A percentile compares a stretch with the other conserved stretches of the same genome.
Conservation (phyloP, 1,140 invertebrate genomes). For the Zaprionus vittiger region DNA sequence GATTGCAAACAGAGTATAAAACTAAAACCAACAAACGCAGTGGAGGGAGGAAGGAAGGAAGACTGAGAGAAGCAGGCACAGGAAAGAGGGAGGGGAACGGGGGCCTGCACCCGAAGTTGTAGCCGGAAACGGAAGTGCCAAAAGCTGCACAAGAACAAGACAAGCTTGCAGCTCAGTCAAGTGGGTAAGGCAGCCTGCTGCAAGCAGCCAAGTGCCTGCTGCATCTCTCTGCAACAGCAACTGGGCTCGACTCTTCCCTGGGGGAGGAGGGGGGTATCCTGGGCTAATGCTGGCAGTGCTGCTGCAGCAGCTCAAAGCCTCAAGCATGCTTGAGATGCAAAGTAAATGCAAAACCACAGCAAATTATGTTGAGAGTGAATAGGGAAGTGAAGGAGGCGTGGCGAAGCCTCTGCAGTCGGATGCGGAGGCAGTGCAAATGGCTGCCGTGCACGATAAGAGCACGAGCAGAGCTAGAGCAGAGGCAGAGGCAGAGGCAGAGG, state of each 20-base stretch:
- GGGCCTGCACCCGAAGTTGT: slow-evolving; percentile 2
- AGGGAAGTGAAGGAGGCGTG: not conserved
- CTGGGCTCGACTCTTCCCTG: not conserved
- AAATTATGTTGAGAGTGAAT: slow-evolving; percentile 72
- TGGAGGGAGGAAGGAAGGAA: slow-evolving; percentile 31
- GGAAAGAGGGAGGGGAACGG: too few species aligned
- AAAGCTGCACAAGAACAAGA: slow-evolving; percentile 52
- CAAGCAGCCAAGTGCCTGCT: slow-evolving; percentile 28
- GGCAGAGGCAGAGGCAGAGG: slow-evolving; percentile 15
- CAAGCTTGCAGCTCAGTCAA: slow-evolving; percentile 51
- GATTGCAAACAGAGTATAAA: slow-evolving; percentile 72
- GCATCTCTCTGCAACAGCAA: not conserved
- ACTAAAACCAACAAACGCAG: slow-evolving; percentile 64
- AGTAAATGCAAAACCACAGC: slow-evolving; percentile 82
- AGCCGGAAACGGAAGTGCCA: slow-evolving; percentile 74
- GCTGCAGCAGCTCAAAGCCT: slow-evolving; percentile 56
- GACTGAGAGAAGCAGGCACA: not conserved
- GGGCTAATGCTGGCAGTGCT: slow-evolving; percentile 28
- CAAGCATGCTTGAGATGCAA: slow-evolving; percentile 76
- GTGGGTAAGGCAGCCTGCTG: slow-evolving; percentile 28
- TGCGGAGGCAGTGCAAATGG: slow-evolving; percentile 26
- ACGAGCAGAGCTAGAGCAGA: not conserved
- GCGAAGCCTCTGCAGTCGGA: slow-evolving; percentile 16
- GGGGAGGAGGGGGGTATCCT: fast-evolving
- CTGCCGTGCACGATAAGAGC: slow-evolving; percentile 25